Percentiles rank a stretch among this genome's conserved stretches.
phyloP scores from a whole-genome alignment of 2,113 vertebrate species.

The Thamnophis sirtalis region DNA sequence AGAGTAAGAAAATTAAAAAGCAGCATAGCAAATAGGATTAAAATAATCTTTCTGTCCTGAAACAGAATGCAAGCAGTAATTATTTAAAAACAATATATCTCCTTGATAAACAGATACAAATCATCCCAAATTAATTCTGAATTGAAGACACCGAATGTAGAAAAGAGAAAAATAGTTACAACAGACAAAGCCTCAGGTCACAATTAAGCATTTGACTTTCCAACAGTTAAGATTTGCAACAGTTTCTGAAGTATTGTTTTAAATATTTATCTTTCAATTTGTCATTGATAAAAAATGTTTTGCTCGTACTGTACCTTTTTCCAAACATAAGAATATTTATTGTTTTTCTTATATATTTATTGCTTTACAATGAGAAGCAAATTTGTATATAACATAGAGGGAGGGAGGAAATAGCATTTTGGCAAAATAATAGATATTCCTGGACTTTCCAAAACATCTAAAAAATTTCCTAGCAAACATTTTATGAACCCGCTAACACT shows the following conservation, averaged over 20 bases:
- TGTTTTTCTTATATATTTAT: neutral
- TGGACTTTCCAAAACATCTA: neutral
- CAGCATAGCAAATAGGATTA: conserved; percentile 46
- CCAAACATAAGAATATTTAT: neutral
- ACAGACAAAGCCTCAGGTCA: neutral
- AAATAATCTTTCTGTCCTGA: conserved; percentile 12
- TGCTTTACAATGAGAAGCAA: neutral
- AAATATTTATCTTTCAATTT: neutral
- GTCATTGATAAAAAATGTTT: neutral
- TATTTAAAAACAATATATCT: neutral
- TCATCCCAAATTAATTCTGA: conserved; percentile 6
- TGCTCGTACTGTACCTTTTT: neutral
- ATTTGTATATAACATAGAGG: neutral
- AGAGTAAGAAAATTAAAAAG: conserved; percentile 60
- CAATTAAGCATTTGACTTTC: neutral
- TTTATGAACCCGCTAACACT: neutral
- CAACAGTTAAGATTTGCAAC: neutral
- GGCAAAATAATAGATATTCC: neutral
- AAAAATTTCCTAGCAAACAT: neutral
- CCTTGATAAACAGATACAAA: conserved; percentile 22
- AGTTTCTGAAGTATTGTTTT: neutral
- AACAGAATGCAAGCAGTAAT: neutral
- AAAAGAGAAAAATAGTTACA: conserved; percentile 6
- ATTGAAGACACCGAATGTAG: neutral
- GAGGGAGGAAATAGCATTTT: neutral